These are phyloP conservation scores for Paramuricea clavata DNA, from an alignment of 92 coral and sea anemone species.

Conservation along the genomic window DNA sequence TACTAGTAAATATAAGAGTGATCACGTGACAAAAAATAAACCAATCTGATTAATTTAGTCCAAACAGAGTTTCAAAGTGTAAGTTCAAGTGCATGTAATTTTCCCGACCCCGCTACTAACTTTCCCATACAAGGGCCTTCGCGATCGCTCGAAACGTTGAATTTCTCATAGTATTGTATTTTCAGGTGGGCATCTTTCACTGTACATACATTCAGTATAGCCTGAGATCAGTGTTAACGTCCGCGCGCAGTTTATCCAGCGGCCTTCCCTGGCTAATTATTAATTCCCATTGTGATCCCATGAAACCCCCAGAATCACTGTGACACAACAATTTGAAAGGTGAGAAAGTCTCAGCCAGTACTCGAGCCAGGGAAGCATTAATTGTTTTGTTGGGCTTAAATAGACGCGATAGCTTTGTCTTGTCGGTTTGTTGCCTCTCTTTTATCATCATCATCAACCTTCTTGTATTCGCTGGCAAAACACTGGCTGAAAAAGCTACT, in stretches of 20 bases:
- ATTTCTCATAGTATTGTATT: too few species aligned
- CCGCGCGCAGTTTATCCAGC: neutral
- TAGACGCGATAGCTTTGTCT: slow-evolving; percentile 35
- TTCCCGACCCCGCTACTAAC: too few species aligned
- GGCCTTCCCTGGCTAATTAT: neutral
- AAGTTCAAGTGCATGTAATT: too few species aligned
- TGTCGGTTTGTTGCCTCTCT: neutral
- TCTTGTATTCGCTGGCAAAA: neutral
- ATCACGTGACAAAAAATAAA: too few species aligned
- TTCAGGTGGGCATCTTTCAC: too few species aligned
- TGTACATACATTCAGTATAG: too few species aligned
- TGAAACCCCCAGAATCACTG: slow-evolving; percentile 17
- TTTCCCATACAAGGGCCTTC: too few species aligned
- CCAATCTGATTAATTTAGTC: too few species aligned
- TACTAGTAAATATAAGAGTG: too few species aligned
- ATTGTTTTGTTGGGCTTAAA: slow-evolving; percentile 9
- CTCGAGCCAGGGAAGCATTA: slow-evolving; percentile 14
- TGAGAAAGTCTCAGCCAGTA: slow-evolving; percentile 23
- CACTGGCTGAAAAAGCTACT: neutral
- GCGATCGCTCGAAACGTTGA: too few species aligned
- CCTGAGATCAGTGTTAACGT: neutral
- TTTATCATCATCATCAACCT: neutral
- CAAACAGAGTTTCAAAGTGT: too few species aligned
- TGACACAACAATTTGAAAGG: slow-evolving; percentile 34
- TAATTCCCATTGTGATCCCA: slow-evolving; percentile 20